These are phyloP conservation scores for Drosophila tanythrix DNA, from an alignment of 2,888 invertebrate species.

Conservation along the genomic window DNA sequence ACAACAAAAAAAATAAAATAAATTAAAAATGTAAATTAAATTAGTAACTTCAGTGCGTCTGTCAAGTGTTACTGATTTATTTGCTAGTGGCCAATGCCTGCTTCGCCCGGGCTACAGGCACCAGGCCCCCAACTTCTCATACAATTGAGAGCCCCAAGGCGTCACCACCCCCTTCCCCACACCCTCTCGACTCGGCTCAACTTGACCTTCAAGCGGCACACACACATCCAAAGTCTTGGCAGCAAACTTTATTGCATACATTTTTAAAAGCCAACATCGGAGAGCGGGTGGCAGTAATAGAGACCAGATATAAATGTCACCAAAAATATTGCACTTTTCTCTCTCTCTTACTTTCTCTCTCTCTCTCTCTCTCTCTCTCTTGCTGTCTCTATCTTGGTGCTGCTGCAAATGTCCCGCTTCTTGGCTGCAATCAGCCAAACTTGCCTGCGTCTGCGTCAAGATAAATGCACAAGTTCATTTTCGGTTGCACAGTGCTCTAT, in stretches of 20 bases:
- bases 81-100: conserved; percentile 57
- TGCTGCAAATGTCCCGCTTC: conserved; percentile 49
- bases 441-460: conserved; percentile 69
- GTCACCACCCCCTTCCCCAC: neutral
- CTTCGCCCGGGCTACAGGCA: neutral
- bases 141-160: conserved; percentile 60
- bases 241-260: conserved; percentile 76
- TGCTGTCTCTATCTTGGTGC: neutral
- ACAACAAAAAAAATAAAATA: conserved; percentile 57
- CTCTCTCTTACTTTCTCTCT: conserved; percentile 17
- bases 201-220: conserved; percentile 71
- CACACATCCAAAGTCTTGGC: conserved; percentile 25
- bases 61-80: conserved; percentile 81
- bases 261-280: conserved; percentile 70
- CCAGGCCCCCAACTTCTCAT: conserved; percentile 14
- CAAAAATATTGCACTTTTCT: conserved; percentile 68
- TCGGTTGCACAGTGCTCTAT: conserved; percentile 55
- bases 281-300: neutral
- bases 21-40: conserved; percentile 83
- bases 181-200: conserved; percentile 21
- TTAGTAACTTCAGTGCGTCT: conserved; percentile 80
- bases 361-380: neutral
- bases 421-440: conserved; percentile 75
- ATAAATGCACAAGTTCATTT: conserved; percentile 82
- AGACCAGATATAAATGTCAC: conserved; percentile 77